These are phyloP conservation scores for Microchrysa polita DNA, from an alignment of 2,888 invertebrate species.

Conservation along the genomic window DNA sequence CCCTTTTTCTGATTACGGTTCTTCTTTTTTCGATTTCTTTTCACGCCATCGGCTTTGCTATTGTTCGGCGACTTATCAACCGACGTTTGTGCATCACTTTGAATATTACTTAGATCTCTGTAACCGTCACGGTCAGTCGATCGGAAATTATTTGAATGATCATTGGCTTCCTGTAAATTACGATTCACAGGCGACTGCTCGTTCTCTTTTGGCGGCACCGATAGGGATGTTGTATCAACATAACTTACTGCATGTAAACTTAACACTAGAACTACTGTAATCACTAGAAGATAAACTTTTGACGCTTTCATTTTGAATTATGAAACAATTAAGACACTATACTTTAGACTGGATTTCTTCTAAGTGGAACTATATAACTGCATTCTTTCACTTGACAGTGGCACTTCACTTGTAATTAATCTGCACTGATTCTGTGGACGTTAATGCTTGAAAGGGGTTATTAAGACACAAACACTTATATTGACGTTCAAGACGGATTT, in stretches of 20 bases:
- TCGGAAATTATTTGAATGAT: constrained; percentile 25
- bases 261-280: constrained; percentile 1
- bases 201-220: neutral
- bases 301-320: constrained; percentile 5
- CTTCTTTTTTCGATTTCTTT: neutral
- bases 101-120: neutral
- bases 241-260: neutral
- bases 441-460: no score
- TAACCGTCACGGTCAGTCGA: neutral
- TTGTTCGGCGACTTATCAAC: neutral
- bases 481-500: no score
- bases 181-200: constrained; percentile 9
- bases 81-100: constrained; percentile 19
- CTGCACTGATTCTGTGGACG: no score
- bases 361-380: no score
- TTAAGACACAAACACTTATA: no score
- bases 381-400: no score
- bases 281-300: neutral
- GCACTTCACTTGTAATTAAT: no score
- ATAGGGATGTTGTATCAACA: constrained; percentile 14
- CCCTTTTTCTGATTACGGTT: constrained; percentile 30
- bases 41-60: constrained; percentile 12
- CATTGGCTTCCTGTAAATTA: constrained; percentile 17
- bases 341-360: neutral
- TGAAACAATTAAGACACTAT: neutral